Evolutionary conservation across 1,140 invertebrate species (phyloP).

Genomic region (Ips typographus): DNA sequence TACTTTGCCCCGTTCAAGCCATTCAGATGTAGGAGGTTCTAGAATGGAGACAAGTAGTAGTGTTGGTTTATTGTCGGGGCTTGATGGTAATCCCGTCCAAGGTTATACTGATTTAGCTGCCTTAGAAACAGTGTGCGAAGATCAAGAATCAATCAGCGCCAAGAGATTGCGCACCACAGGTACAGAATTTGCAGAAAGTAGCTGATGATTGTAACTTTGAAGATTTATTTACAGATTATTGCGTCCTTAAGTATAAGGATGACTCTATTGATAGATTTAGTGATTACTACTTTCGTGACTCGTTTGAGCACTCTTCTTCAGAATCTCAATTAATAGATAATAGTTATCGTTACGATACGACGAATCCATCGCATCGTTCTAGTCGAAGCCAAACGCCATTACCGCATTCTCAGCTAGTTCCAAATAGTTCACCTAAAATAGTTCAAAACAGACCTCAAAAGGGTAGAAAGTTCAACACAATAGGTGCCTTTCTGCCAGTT

Average conservation of each 20-base stretch:
- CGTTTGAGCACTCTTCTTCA: constrained; percentile 75
- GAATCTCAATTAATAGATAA: constrained; percentile 66
- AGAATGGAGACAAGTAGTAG: constrained; percentile 57
- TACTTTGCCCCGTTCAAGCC: constrained; percentile 78
- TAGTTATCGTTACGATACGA: constrained; percentile 54
- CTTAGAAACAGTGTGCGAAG: constrained; percentile 52
- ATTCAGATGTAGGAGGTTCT: constrained; percentile 67
- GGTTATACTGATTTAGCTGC: constrained; percentile 52
- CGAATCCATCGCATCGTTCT: constrained; percentile 57
- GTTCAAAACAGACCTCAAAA: constrained; percentile 41
- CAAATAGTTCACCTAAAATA: constrained; percentile 47
- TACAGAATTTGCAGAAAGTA: constrained; percentile 24
- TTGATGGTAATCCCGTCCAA: constrained; percentile 50
- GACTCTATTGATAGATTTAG: constrained; percentile 55
- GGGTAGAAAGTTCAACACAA: constrained; percentile 44
- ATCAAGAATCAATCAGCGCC: constrained; percentile 49
- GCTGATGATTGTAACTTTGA: neutral
- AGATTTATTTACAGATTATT: constrained; percentile 15
- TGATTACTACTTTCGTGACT: constrained; percentile 73
- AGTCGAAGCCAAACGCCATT: constrained; percentile 59
- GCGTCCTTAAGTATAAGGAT: constrained; percentile 38
- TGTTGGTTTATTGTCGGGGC: constrained; percentile 55
- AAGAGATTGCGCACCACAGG: constrained; percentile 49
- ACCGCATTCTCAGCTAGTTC: constrained; percentile 45
- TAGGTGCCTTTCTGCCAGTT: constrained; percentile 72